Base-by-base conservation (phyloP, 1,140 invertebrate species). In the Pinna nobilis region DNA sequence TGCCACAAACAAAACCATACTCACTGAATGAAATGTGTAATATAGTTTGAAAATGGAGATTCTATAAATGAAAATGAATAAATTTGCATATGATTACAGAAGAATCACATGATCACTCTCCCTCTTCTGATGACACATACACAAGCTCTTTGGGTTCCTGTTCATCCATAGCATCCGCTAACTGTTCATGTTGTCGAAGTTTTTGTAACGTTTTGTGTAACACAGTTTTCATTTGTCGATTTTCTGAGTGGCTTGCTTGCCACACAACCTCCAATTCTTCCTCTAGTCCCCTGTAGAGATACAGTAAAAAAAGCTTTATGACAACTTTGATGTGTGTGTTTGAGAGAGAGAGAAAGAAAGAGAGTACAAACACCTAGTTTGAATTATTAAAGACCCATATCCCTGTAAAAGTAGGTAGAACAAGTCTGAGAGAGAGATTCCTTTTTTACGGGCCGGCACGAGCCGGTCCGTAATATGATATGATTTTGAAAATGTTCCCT, bases 261-360 rank as follows among this genome's bases (percentile, higher is more conserved):
- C 87, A 88, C 78, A 87, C 81, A 11, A 76, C 77, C 55, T 88
- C 86, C 30, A 88, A 67, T 71, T 88, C 84, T 41, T 82, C 74
- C 66, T 88, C 87, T 15, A 86, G 66, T 20, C 81, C 78, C 69
- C 86, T 88, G 76, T 3, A 70, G 77, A 74, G 30, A 37, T 18
- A 61, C 25, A 59, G 25, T 50, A 60, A 15, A 59, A 49, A 50
- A 53, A 50, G n/a, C 9, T 44, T 11, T 55, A 66, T 72, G 18
- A 53, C n/a, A n/a, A 57, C 20, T 44, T 9, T 44, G 39, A 44
- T 11, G 39, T n/a, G n/a, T 44, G n/a, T n/a, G n/a, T 11, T 9
- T 44, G n/a, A n/a, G n/a, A n/a, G n/a, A n/a, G n/a, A n/a, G n/a
- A n/a, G n/a, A n/a, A n/a, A n/a, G n/a, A n/a, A n/a, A 44, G n/a